Evolutionary conservation across 2,888 invertebrate genomes (phyloP).

Genomic region (Vanessa cardui): DNA sequence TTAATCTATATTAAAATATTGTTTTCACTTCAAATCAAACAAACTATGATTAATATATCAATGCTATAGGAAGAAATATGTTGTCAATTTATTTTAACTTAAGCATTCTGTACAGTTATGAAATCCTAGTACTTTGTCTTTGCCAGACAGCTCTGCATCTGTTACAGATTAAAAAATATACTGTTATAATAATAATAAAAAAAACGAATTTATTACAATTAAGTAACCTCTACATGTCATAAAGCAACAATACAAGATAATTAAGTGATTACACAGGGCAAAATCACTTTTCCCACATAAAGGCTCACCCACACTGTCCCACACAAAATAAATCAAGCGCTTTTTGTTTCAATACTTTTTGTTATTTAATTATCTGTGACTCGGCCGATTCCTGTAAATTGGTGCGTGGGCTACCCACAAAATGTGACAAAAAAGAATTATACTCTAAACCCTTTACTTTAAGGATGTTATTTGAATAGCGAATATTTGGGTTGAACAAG

Average conservation of each 20-base stretch:
- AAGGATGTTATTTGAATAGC: conserved; percentile 27
- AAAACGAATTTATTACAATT: conserved; percentile 33
- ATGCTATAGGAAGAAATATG: no score
- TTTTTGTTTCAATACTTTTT: conserved; percentile 61
- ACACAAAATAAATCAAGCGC: conserved; percentile 58
- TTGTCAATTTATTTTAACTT: no score
- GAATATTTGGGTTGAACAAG: not conserved
- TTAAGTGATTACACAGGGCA: conserved; percentile 38
- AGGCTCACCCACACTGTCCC: conserved; percentile 42
- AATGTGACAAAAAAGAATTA: conserved; percentile 28
- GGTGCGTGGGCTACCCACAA: conserved; percentile 50
- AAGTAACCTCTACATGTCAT: conserved; percentile 38
- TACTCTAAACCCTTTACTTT: conserved; percentile 22
- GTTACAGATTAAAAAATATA: conserved; percentile 11
- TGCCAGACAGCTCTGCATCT: not conserved
- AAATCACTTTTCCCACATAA: conserved; percentile 35
- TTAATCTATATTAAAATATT: no score
- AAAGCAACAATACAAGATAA: conserved; percentile 42
- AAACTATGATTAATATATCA: no score
- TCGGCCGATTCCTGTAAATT: conserved; percentile 63
- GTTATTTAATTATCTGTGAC: conserved; percentile 75
- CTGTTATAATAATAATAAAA: conserved; percentile 12
- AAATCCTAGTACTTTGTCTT: no score
- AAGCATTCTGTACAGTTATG: no score
- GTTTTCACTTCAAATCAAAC: no score